Evolutionary conservation across 2,113 vertebrate genomes (phyloP).

Genomic region (Cichladusa arquata): DNA sequence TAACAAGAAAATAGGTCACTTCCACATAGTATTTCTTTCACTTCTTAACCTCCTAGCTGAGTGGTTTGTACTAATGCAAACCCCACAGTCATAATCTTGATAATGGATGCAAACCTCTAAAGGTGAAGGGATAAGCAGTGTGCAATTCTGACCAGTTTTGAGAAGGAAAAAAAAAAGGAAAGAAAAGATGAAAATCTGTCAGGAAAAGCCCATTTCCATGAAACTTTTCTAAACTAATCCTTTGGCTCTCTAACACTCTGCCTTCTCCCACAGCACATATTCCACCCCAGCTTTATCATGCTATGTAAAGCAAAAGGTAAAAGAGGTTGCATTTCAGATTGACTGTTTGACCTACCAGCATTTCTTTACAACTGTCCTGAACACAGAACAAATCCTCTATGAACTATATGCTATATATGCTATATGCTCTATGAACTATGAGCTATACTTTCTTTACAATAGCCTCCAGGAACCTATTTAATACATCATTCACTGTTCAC

Average conservation of each 20-base stretch:
- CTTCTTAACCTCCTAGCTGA: neutral
- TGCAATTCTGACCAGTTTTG: neutral
- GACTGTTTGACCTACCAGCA: neutral
- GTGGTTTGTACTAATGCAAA: neutral
- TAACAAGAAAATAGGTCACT: slow-evolving; percentile 17
- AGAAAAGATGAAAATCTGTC: neutral
- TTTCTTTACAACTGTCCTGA: neutral
- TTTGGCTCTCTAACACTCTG: neutral
- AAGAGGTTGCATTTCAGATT: neutral
- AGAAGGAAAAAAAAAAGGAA: neutral
- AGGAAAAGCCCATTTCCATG: neutral
- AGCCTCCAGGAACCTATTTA: neutral
- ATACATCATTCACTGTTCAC: neutral
- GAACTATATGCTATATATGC: too few relatives aligned
- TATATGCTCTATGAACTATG: too few relatives aligned
- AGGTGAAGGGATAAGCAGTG: neutral
- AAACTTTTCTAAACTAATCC: neutral
- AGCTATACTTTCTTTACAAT: neutral
- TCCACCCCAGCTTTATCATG: neutral
- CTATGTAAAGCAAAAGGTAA: neutral
- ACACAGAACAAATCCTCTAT: neutral
- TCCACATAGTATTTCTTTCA: neutral
- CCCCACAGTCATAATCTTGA: neutral
- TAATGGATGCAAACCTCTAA: neutral
- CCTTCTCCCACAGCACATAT: neutral